A percentile compares a stretch with the other conserved stretches of the same genome.
phyloP scores from a whole-genome alignment of 2,888 invertebrate species.

The Laothoe populi region DNA sequence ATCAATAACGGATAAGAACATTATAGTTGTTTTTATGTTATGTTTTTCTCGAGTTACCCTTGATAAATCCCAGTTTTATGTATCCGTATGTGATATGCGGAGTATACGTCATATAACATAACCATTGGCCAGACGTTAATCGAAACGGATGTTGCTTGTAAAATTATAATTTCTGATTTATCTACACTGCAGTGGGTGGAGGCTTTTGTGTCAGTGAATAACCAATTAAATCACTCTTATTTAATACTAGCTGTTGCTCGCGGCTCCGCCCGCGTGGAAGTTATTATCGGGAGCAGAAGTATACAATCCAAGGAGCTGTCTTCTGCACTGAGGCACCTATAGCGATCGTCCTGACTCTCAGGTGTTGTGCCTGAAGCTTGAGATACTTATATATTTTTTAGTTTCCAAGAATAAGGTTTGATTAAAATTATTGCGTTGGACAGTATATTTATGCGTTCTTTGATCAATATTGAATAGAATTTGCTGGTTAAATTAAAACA shows the following conservation, averaged over 20 bases:
- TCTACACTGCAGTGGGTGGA: conserved; percentile 60
- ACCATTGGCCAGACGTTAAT: conserved; percentile 58
- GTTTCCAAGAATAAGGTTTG: neutral
- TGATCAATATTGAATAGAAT: no score
- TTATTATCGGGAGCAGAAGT: no score
- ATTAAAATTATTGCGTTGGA: conserved; percentile 23
- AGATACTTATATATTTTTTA: conserved; percentile 1
- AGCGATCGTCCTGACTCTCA: no score
- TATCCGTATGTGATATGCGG: conserved; percentile 37
- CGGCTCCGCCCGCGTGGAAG: no score
- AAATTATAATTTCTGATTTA: conserved; percentile 73
- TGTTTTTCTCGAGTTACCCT: conserved; percentile 26
- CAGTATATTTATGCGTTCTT: neutral
- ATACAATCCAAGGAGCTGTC: no score
- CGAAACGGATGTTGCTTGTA: conserved; percentile 76
- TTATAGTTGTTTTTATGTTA: conserved; percentile 20
- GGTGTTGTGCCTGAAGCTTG: no score
- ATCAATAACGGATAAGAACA: neutral
- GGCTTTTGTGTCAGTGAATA: conserved; percentile 39
- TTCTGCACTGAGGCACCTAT: no score
- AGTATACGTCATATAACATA: conserved; percentile 33
- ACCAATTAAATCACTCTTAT: conserved; percentile 30
- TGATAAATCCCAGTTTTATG: conserved; percentile 34
- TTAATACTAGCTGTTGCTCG: no score
- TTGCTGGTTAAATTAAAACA: no score